Percentiles rank a stretch among this genome's conserved stretches.
Conservation (phyloP, 2,888 invertebrate genomes). For the Lasioglossum morio region DNA sequence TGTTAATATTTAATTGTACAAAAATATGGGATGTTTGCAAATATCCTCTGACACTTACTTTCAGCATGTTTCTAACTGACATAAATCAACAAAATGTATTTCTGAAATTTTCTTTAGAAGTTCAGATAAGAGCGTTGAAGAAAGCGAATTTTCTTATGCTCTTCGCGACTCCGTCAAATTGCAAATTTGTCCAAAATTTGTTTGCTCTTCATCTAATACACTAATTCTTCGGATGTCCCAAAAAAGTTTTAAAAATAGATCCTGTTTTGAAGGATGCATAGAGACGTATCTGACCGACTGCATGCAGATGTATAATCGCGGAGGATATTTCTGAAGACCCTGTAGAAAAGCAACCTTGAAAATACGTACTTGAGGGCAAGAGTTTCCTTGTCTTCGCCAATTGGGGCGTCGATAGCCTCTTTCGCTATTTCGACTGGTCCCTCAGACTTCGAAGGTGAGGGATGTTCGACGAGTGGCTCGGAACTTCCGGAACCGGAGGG, state of each 20-base stretch:
- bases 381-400: conserved; percentile 75
- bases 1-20: not conserved
- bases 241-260: not conserved
- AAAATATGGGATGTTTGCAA: not conserved
- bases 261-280: not conserved
- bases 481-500: conserved; percentile 38
- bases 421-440: conserved; percentile 82
- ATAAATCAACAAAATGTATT: not conserved
- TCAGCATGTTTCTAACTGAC: not conserved
- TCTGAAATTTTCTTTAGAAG: not conserved
- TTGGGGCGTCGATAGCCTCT: conserved; percentile 79
- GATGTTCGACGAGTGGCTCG: conserved; percentile 74
- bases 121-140: too few relatives aligned
- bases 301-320: not conserved
- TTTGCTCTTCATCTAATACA: not conserved
- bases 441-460: conserved; percentile 77
- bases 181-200: not conserved
- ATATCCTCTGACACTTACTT: not conserved
- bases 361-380: conserved; percentile 82
- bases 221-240: not conserved
- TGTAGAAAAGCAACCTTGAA: not conserved
- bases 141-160: too few relatives aligned
- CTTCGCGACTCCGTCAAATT: too few relatives aligned
- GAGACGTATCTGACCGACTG: not conserved
- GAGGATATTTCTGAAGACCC: not conserved